Base-by-base conservation (phyloP, 2,888 invertebrate species). In the Chaitophorus viminalis region DNA sequence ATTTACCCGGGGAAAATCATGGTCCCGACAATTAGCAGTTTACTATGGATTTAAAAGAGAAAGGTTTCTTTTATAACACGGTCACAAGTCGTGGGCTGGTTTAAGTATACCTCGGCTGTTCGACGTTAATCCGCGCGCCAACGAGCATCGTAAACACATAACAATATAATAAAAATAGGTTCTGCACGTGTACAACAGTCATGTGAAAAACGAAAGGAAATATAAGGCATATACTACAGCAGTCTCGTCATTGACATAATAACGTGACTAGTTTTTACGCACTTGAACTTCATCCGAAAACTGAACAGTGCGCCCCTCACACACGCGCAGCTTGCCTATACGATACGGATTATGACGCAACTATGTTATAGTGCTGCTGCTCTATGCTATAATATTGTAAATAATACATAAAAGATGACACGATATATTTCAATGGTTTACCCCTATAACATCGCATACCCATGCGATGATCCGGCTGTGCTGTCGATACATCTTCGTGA, bases 131-230 rank as follows among this genome's bases (percentile, higher is more conserved):
- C 70, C 70, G 60, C 29, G 78, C 70, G 29, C 60, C 60, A 72
- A 46, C 29, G 86, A 86, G 36, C 78, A 25, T 25, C 60, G 60
- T 25, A 18, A 5, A 6, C 60, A 65, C 33, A 31, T 72, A 29
- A 29, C 68, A 39, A 46, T 70, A n/a, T 46, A 52, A 70, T 72
- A 46, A 14, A 39, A 21, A 18, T 36, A 36, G 18, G 21, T 70
- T 70, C 31, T 31, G 8, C 31, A 33, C 72, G 52, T 39, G 46
- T 46, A 46, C 46, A 60, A 77, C 74, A 31, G 81, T 87, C 70
- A 39, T 81, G 86, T 81, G 86, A 87, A 79, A 87, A 87, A 87
- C 86, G 86, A 87, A 87, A 87, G 86, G 86, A 87, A 86, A 87
- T 87, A 39, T 60, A 54, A 78, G 36, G 70, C 70, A 17, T 36